These are phyloP conservation scores for Platycnemis pennipes DNA, from an alignment of 2,888 invertebrate genomes.

Conservation along the genomic window DNA sequence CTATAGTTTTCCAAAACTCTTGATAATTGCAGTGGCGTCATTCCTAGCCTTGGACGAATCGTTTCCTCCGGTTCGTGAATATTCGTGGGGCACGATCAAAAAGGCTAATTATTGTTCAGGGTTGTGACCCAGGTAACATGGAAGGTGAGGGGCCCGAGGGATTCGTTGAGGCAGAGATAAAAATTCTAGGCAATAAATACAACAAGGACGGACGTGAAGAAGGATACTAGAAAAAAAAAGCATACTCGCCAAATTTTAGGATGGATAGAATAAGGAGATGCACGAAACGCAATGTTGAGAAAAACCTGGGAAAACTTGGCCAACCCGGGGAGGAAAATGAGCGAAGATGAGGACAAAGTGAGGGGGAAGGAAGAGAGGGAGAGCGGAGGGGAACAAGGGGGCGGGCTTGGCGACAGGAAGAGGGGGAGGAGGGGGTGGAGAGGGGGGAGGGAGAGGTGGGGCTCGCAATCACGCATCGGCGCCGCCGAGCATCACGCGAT, in stretches of 20 bases:
- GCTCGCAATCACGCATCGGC: constrained; percentile 54
- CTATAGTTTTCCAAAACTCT: no score
- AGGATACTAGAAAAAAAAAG: background rate
- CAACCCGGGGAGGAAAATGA: background rate
- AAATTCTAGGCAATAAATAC: background rate
- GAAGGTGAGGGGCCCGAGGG: background rate
- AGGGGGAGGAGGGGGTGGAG: background rate
- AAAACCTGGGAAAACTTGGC: background rate
- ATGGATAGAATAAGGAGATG: background rate
- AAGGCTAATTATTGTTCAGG: no score
- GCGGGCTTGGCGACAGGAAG: background rate
- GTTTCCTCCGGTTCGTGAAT: no score
- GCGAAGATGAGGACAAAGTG: background rate
- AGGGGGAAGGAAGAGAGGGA: background rate
- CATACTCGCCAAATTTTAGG: background rate
- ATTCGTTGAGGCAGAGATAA: background rate
- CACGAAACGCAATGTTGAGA: background rate
- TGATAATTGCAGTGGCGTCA: no score
- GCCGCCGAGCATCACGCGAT: constrained; percentile 61
- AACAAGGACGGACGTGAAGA: background rate
- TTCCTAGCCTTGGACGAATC: no score
- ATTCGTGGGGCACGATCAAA: no score
- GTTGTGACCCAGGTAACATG: background rate
- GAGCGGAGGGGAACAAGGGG: background rate
- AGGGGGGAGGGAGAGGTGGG: background rate